Evolutionary conservation across 2,113 vertebrate genomes (phyloP), one percentile per base, ranked within the genome.

Genomic region (Nestor notabilis): DNA sequence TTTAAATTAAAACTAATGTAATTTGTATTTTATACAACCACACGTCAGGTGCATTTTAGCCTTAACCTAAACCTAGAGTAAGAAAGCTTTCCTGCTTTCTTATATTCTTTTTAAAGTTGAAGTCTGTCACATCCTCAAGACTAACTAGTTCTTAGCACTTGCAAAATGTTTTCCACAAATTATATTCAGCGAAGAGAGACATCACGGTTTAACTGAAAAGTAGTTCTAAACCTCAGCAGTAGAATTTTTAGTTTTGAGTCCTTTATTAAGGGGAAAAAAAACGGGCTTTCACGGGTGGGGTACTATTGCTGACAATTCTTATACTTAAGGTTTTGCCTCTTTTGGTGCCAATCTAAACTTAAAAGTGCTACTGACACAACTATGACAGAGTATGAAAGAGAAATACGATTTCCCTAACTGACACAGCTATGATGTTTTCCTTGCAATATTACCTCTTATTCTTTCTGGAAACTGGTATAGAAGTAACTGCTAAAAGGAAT

Each of bases 391-490:
- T n/a, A 44, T 23, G 28, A 68, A 80, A 78, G 87, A 76, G 78
- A 87, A 83, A 29, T n/a, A 27, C 28, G 53, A 84, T 71, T 89
- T 95, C 56, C 52, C 47, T 94, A 77, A 89, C 80, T 96, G 89
- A 91, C 68, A 85, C 61, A 82, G 35, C 77, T 95, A 27, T 84
- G 77, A 91, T 93, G 65, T 72, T 95, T 97, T 89, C 41, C 39
- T 87, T 84, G 84, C 63, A 68, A 76, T 87, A 93, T 96, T 96
- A 60, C 61, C 74, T 82, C 61, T 93, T 72, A 82, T 84, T 95
- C 93, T 95, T 91, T 94, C 83, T 89, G 80, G 93, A 84, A 91
- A 64, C 65, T 89, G 69, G 35, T 64, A 91, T 77, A 89, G 89
- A 87, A 94, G 56, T 84, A 72, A 84, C 81, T 94, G 65, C 35